Evolutionary conservation across 1,140 invertebrate species (phyloP), one percentile per base, ranked within the genome.

Genomic region (Trachymyrmex cornetzi): DNA sequence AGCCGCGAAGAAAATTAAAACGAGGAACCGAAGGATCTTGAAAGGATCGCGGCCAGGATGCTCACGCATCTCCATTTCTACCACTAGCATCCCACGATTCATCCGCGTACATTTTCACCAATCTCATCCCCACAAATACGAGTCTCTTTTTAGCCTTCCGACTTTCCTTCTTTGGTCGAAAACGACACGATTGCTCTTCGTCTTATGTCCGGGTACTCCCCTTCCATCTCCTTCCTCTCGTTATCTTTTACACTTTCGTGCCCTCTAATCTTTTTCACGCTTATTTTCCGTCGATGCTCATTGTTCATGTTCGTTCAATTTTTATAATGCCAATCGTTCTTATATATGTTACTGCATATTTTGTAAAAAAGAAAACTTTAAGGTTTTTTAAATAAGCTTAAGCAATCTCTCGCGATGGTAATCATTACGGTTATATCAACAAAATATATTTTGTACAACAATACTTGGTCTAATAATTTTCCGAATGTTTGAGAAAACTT

Each of bases 1-100:
- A 93, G 92, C 93, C 92, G 93, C 92, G 92, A 93, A 93, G 93
- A 93, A 93, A 93, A 93, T 93, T 93, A 93, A 93, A 93, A 93
- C 92, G 93, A 93, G 91, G 87, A 92, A 91, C 92, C 92, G 89
- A 93, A 93, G 89, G 80, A 92, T 88, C 77, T 66, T 75, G 89
- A 90, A 90, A 90, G 86, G 86, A 88, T 90, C 90, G 81, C 59
- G 88, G 53, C 84, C 79, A 88, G 84, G 85, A 81, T 82, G 80
- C 81, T 92, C 91, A 74, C 88, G 59, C 85, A 66, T 82, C 87
- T 67, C 64, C 69, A 61, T 82, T 59, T 87, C 80, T 80, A 48
- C 61, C 59, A 86, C 63, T 48, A 61, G 48, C 84, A 79, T n/a
- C 34, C 61, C n/a, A 27, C 71, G 7, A 63, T 71, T 80, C 85